Evolutionary conservation across 1,140 invertebrate genomes (phyloP), one percentile per base, ranked within the genome.

Genomic region (Ceratoteleas bidentatus): DNA sequence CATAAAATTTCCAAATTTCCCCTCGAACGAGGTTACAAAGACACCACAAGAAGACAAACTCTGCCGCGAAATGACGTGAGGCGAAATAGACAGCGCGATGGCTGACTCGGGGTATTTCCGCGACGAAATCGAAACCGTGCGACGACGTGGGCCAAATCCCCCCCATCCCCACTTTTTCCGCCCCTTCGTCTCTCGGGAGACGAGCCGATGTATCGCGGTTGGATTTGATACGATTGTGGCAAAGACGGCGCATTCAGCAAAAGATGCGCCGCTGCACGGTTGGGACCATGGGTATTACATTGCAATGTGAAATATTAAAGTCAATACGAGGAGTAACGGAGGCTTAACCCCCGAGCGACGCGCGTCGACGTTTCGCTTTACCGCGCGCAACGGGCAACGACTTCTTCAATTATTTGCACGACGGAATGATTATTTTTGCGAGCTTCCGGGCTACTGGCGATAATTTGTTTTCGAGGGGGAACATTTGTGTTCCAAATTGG

Each of bases 151-250:
- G 57, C 64, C 64, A 69, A 57, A 24, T 24, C 24, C 24, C 24
- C 24, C 24, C 24, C n/a, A n/a, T n/a, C n/a, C n/a, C n/a, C n/a
- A n/a, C n/a, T n/a, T n/a, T n/a, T n/a, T n/a, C n/a, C n/a, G n/a
- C 64, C 24, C 36, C 62, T 45, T 45, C 24, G 24, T 76, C 40
- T 77, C 65, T 61, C 58, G 49, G 34, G 61, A 77, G 74, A 69
- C 74, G 58, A 50, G 74, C 34, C 58, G 56, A 77, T 77, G 58
- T 57, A 69, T 70, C 74, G 74, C 58, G 40, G 50, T 52, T 69
- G 65, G 65, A 77, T 64, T 69, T 77, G 58, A 77, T 77, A 45
- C 58, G 74, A 77, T 77, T 77, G 74, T 69, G 49, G 57, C 14
- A 58, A 68, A 49, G 74, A 69, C 10, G 34, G 62, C 62, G 60